Evolutionary conservation across 2,113 vertebrate species (phyloP).

Genomic region (Gila orcuttii): DNA sequence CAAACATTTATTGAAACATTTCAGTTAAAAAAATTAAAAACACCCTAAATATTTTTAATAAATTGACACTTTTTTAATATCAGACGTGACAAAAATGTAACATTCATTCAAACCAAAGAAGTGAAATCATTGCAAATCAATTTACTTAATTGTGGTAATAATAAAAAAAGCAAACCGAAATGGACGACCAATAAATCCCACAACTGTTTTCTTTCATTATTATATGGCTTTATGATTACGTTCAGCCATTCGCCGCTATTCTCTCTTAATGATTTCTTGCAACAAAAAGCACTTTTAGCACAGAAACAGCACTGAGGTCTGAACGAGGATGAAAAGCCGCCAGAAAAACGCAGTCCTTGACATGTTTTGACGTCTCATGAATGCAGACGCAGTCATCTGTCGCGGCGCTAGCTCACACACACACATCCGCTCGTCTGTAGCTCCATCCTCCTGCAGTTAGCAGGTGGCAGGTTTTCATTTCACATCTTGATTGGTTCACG

Average conservation of each 20-base stretch:
- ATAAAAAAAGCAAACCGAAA: too few species aligned
- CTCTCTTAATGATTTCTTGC: too few species aligned
- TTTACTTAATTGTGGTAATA: too few species aligned
- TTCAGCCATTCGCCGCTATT: neutral
- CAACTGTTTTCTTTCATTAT: too few species aligned
- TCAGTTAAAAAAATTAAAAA: too few species aligned
- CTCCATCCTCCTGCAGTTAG: too few species aligned
- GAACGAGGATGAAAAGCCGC: neutral
- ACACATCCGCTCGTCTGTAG: neutral
- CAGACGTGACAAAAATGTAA: neutral
- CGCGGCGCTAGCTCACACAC: neutral
- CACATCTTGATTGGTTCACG: neutral
- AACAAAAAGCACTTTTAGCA: neutral
- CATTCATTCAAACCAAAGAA: neutral
- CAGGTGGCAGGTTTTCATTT: conserved; percentile 25
- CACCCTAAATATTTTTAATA: too few species aligned
- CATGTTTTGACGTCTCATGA: neutral
- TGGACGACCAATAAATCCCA: too few species aligned
- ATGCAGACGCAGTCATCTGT: neutral
- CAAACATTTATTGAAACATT: neutral
- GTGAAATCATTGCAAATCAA: neutral
- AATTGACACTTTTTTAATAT: too few species aligned
- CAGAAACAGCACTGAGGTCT: neutral
- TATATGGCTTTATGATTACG: neutral
- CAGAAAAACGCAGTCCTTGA: neutral